These are phyloP conservation scores for Sterna hirundo DNA, from an alignment of 2,113 vertebrate genomes.

Conservation along the genomic window DNA sequence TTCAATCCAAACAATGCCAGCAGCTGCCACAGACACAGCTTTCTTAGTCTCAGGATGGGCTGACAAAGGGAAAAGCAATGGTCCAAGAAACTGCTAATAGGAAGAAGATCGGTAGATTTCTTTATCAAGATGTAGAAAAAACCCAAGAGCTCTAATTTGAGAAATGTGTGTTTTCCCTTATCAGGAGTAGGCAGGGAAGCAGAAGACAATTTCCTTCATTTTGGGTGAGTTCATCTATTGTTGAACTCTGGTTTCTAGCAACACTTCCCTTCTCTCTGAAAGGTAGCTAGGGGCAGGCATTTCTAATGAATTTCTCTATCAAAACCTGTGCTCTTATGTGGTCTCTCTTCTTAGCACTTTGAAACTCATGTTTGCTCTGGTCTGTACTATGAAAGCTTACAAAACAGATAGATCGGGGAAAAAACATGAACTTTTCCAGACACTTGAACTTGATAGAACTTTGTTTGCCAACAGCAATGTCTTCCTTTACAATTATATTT, in stretches of 20 bases:
- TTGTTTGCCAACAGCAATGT: background rate
- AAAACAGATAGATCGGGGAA: background rate
- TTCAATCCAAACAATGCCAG: background rate
- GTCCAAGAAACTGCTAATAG: background rate
- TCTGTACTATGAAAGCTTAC: background rate
- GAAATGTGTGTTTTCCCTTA: background rate
- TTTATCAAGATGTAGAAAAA: background rate
- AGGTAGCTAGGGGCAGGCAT: background rate
- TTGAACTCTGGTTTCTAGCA: background rate
- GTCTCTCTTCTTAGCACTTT: background rate
- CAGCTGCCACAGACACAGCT: background rate
- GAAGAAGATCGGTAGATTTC: background rate
- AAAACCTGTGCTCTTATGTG: background rate
- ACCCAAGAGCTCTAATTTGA: background rate
- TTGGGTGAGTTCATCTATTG: background rate
- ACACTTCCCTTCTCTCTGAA: background rate
- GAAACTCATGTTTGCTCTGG: background rate
- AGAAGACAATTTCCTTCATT: slow-evolving; percentile 1
- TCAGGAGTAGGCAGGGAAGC: background rate
- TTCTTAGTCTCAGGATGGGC: background rate
- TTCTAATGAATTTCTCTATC: background rate
- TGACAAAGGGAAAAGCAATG: background rate
- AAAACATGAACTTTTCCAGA: background rate
- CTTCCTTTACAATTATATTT: background rate
- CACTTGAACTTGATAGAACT: background rate